Percentiles rank a stretch among this genome's conserved stretches.
Conservation (phyloP, 2,888 invertebrate species). For the Drosophila algonquin region DNA sequence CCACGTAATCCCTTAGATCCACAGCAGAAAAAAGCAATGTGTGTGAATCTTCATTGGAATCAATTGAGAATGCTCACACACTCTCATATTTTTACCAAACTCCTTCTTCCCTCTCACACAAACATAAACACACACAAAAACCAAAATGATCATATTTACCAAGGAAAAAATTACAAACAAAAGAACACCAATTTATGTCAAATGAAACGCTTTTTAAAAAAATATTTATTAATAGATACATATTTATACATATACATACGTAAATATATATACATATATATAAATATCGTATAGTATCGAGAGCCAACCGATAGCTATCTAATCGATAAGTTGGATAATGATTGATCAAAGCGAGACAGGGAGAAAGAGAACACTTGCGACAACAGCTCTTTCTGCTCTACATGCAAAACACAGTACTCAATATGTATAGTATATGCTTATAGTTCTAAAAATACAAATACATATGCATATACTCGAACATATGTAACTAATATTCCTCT, state of each 20-base stretch:
- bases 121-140: constrained; percentile 6
- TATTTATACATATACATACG: constrained; percentile 10
- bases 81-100: background rate
- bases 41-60: background rate
- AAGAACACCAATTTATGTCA: constrained; percentile 67
- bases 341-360: constrained; percentile 6
- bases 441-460: constrained; percentile 20
- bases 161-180: constrained; percentile 16
- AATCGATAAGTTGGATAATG: constrained; percentile 32
- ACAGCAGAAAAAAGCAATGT: background rate
- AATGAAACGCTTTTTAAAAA: constrained; percentile 57
- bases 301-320: constrained; percentile 28
- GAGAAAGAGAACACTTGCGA: background rate
- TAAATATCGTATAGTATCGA: constrained; percentile 13
- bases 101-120: background rate
- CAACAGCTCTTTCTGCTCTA: constrained; percentile 14
- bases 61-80: background rate
- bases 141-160: constrained; percentile 15
- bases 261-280: background rate
- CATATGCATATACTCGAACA: constrained; percentile 8
- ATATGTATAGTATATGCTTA: constrained; percentile 13
- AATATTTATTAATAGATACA: constrained; percentile 14
- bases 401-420: constrained; percentile 1
- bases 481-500: constrained; percentile 19
- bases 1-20: constrained; percentile 37